These are phyloP conservation scores for Muraenolepis orangiensis DNA, from an alignment of 2,797 vertebrate genomes.

Conservation along the genomic window DNA sequence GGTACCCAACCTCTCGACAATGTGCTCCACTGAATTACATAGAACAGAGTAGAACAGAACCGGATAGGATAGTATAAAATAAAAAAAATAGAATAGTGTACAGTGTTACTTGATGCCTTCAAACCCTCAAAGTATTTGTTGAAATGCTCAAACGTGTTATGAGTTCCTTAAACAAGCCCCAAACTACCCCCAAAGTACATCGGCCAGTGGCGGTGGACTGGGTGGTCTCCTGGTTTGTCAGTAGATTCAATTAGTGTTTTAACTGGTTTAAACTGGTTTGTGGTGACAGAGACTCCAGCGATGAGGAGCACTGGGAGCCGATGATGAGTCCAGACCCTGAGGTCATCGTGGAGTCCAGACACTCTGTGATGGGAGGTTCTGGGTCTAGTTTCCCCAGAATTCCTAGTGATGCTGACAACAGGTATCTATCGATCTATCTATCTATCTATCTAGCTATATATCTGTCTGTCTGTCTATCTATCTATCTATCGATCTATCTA, in stretches of 20 bases:
- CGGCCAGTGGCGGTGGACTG: neutral
- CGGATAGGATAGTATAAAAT: neutral
- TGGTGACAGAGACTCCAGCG: conserved; percentile 78
- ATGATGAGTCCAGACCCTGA: conserved; percentile 34
- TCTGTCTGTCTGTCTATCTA: neutral
- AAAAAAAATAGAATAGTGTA: neutral
- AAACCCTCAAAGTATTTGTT: neutral
- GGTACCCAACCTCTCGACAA: neutral
- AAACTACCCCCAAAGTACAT: too few species aligned
- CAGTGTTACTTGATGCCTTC: neutral
- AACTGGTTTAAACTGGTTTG: neutral
- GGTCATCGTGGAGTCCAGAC: neutral
- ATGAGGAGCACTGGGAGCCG: conserved; percentile 63
- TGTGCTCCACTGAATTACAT: neutral
- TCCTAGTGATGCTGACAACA: neutral
- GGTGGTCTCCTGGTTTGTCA: neutral
- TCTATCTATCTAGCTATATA: neutral
- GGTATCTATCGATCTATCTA: neutral
- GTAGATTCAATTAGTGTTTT: too few species aligned
- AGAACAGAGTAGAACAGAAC: neutral
- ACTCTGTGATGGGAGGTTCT: neutral
- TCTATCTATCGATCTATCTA: too few species aligned
- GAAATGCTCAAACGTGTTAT: too few species aligned
- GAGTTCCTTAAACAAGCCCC: too few species aligned
- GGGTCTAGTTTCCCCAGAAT: neutral